phyloP scores from a whole-genome alignment of 2,797 vertebrate species.

The Sus cebifrons region DNA sequence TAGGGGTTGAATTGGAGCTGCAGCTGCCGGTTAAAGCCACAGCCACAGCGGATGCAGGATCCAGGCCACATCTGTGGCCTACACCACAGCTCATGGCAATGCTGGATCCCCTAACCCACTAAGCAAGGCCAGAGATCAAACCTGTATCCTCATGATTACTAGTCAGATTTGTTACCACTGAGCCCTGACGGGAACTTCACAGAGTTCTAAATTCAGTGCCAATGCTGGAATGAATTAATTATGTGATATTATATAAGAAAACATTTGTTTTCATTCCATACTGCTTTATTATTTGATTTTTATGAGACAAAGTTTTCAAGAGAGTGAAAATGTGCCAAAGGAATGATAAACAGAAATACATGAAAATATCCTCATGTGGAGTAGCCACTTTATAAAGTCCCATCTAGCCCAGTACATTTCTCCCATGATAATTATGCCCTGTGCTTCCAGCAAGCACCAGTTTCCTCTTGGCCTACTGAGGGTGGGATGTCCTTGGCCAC shows the following conservation, averaged over 20 bases:
- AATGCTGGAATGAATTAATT: not conserved
- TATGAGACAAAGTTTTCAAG: not conserved
- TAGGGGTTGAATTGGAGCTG: too few species aligned
- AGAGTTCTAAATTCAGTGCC: not conserved
- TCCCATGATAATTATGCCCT: fast-evolving
- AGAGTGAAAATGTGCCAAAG: not conserved
- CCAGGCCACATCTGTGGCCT: too few species aligned
- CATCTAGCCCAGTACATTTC: not conserved
- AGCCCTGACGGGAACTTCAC: too few species aligned
- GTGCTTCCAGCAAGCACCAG: not conserved
- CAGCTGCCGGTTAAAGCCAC: too few species aligned
- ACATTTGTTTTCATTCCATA: conserved; percentile 4
- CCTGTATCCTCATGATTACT: too few species aligned
- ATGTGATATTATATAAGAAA: not conserved
- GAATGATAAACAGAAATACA: not conserved
- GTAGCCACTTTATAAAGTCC: not conserved
- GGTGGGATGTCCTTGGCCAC: not conserved
- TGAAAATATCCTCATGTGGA: not conserved
- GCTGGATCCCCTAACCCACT: too few species aligned
- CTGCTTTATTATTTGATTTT: not conserved
- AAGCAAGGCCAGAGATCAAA: too few species aligned
- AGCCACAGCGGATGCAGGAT: too few species aligned
- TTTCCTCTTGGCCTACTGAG: not conserved
- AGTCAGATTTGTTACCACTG: too few species aligned
- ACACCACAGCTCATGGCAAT: too few species aligned